Base-by-base conservation (phyloP, 1,140 invertebrate genomes). In the Calliphora vicina region DNA sequence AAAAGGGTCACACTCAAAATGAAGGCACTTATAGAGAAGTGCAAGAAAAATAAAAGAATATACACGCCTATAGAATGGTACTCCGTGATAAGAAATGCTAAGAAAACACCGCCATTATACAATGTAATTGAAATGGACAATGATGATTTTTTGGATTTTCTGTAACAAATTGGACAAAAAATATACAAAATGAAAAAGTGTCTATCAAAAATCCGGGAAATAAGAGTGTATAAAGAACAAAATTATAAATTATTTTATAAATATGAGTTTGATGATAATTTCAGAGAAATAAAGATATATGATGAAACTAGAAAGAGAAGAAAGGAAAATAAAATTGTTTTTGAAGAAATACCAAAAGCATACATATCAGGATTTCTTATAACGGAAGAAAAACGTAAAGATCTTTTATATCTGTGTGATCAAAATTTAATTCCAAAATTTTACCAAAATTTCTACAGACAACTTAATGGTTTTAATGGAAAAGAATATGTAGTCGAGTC, bases 51-150 rank as follows among this genome's bases (percentile, higher is more conserved):
- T 35, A 74, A 74, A 42, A 13, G 72, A n/a, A 61, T 61, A 61
- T 61, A 61, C n/a, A 61, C 15, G 20, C 57, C 17, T 3, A n/a
- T 2, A 17, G 26, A 42, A 74, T 74, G 29, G 72, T 35, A n/a
- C 26, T 74, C 72, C 4, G 10, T 74, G n/a, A 74, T 74, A 74
- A 74, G 72, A 74, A 74, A 74, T 74, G 72, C 27, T 17, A 74
- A 74, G 72, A 72, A 72, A 13, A 74, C 12, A n/a, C 26, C 12
- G 13, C 72, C 72, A n/a, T 35, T 74, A 20, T 61, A 61, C n/a
- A 61, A 74, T n/a, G 29, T 74, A n/a, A 74, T 74, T 29, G 72
- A 74, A 74, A 74, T 74, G 72, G 72, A 74, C 13, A 35, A 74
- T 42, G 72, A 17, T 6, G 29, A 74, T 74, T 74, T 74, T 74